These are phyloP conservation scores for Poeciliopsis prolifica DNA, from an alignment of 2,113 vertebrate species.

Conservation along the genomic window DNA sequence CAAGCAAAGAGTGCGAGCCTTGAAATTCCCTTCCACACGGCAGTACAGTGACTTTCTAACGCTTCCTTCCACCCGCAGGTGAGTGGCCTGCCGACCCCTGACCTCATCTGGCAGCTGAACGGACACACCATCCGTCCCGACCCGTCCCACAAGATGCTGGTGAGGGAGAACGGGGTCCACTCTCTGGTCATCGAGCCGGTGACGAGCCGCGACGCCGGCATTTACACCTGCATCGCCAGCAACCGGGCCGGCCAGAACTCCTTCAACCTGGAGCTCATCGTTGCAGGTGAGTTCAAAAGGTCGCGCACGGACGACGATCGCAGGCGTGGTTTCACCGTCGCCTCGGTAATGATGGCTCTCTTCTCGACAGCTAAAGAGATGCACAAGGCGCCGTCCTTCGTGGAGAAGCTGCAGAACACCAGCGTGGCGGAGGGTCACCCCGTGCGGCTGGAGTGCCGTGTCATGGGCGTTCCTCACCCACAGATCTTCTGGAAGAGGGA, in stretches of 20 bases:
- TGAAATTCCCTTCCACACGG: neutral
- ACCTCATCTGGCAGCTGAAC: conserved; percentile 94
- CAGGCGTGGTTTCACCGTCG: too few relatives aligned
- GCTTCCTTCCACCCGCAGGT: conserved; percentile 77
- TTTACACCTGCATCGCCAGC: conserved; percentile 95
- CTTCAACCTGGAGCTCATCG: conserved; percentile 94
- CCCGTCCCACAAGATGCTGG: conserved; percentile 94
- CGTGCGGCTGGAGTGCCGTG: conserved; percentile 92
- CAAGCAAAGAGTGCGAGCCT: neutral
- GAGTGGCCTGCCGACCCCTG: conserved; percentile 94
- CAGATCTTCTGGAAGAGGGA: conserved; percentile 99
- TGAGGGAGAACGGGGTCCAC: conserved; percentile 96
- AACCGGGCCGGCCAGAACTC: conserved; percentile 96
- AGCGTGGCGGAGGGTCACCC: conserved; percentile 94
- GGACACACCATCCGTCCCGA: conserved; percentile 91
- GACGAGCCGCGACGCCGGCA: conserved; percentile 89
- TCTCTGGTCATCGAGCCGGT: conserved; percentile 95
- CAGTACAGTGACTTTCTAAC: neutral
- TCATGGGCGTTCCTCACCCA: conserved; percentile 87
- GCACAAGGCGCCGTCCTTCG: conserved; percentile 90
- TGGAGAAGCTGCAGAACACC: conserved; percentile 98
- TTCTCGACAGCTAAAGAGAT: conserved; percentile 89
- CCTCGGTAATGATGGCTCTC: neutral
- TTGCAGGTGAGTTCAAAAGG: conserved; percentile 84
- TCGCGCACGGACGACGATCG: rapidly evolving